A percentile compares a stretch with the other conserved stretches of the same genome.
Conservation (phyloP, 2,113 vertebrate genomes). For the Tetrao urogallus region DNA sequence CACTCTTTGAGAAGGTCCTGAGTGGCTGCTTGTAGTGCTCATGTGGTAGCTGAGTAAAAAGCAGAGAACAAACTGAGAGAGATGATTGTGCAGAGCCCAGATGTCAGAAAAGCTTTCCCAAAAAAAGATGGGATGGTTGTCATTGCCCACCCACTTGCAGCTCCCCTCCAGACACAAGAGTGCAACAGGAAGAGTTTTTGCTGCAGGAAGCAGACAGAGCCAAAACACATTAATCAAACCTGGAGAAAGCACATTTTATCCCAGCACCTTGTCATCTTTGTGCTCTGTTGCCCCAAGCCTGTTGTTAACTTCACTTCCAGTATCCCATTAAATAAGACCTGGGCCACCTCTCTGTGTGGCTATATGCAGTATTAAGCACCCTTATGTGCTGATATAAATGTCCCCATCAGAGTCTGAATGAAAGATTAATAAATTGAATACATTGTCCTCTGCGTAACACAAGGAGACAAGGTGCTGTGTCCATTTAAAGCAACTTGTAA, state of each 20-base stretch:
- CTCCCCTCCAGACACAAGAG: neutral
- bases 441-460: neutral
- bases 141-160: neutral
- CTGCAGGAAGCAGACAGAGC: accelerated
- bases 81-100: accelerated
- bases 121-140: neutral
- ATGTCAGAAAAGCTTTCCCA: neutral
- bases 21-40: neutral
- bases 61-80: neutral
- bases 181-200: neutral
- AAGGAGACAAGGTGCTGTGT: neutral
- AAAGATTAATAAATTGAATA: conserved; percentile 13
- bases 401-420: neutral
- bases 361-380: neutral
- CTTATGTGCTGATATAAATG: neutral
- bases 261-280: neutral
- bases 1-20: neutral
- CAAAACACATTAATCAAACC: neutral
- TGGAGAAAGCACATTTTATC: neutral
- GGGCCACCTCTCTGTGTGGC: neutral
- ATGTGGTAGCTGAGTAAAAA: neutral
- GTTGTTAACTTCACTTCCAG: conserved; percentile 18
- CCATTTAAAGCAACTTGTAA: neutral
- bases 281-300: neutral
- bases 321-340: neutral